Evolutionary conservation across 2,113 vertebrate species (phyloP).

Genomic region (Nesogale talazaci): DNA sequence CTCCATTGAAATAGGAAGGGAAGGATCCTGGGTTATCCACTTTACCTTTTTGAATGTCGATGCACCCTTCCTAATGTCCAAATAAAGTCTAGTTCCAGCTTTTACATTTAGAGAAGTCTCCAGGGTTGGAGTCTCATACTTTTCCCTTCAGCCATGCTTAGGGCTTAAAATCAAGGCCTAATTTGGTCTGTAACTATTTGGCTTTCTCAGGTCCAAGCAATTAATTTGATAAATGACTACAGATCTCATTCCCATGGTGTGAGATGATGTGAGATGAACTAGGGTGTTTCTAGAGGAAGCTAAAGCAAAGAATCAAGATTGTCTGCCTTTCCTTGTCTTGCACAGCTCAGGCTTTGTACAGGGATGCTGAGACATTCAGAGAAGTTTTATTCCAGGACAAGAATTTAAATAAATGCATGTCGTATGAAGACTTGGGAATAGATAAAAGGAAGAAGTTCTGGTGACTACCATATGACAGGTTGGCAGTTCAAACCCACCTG

Average conservation of each 20-base stretch:
- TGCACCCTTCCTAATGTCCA: not conserved
- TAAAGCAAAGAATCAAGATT: not conserved
- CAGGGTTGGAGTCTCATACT: not conserved
- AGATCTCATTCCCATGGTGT: not conserved
- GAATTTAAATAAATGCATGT: too few species aligned
- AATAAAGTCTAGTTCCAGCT: not conserved
- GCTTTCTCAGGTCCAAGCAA: not conserved
- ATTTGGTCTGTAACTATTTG: not conserved
- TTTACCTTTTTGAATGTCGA: not conserved
- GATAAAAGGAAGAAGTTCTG: not conserved
- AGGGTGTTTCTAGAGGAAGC: not conserved
- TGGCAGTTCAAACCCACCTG: not conserved
- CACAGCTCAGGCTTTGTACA: too few species aligned
- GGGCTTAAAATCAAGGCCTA: not conserved
- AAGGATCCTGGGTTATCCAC: not conserved
- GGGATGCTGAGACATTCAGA: too few species aligned
- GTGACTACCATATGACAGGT: not conserved
- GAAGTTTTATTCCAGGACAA: too few species aligned
- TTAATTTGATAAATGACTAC: not conserved
- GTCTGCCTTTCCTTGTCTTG: too few species aligned
- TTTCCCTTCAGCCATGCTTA: not conserved
- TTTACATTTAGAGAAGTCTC: not conserved
- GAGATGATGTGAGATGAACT: not conserved
- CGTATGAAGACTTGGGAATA: not conserved
- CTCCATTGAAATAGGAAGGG: not conserved